Percentiles rank a stretch among this genome's conserved stretches.
Evolutionary conservation across 1,140 invertebrate species (phyloP).

Genomic region (Lepidurus packardi): DNA sequence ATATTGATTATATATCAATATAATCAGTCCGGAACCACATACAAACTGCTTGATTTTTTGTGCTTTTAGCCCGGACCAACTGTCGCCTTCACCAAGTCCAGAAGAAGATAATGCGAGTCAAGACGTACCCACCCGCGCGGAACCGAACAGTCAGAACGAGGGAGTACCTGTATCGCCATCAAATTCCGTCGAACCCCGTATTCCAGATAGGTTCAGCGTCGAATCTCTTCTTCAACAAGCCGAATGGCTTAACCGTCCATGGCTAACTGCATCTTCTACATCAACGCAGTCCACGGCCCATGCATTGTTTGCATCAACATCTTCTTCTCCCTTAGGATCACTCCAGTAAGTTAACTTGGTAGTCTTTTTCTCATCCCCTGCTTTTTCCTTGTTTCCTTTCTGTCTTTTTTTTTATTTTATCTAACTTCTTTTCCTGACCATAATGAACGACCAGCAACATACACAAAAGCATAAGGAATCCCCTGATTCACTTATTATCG

Average conservation of each 20-base stretch:
- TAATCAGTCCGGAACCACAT: too few relatives aligned
- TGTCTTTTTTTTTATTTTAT: neutral
- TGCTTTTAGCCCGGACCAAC: neutral
- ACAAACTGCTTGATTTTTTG: neutral
- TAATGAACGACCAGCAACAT: slow-evolving; percentile 5
- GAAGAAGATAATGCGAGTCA: neutral
- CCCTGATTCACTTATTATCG: slow-evolving; percentile 11
- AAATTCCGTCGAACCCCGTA: neutral
- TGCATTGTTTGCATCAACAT: slow-evolving; percentile 18
- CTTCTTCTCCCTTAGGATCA: slow-evolving; percentile 4
- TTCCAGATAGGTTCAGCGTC: neutral
- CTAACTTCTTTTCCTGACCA: neutral
- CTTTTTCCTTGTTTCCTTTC: neutral
- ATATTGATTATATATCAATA: too few relatives aligned
- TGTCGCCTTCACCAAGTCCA: neutral
- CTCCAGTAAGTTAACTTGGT: slow-evolving; percentile 6
- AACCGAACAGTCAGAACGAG: neutral
- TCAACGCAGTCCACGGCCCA: slow-evolving; percentile 12
- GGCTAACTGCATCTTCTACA: slow-evolving; percentile 11
- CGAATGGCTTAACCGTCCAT: slow-evolving; percentile 10
- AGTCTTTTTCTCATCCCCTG: neutral
- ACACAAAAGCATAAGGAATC: slow-evolving; percentile 8
- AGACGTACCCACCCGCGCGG: neutral
- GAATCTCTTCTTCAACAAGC: neutral
- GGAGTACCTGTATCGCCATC: neutral